Conservation (phyloP, 2,113 vertebrate genomes). For the Chaenogobius annularis region DNA sequence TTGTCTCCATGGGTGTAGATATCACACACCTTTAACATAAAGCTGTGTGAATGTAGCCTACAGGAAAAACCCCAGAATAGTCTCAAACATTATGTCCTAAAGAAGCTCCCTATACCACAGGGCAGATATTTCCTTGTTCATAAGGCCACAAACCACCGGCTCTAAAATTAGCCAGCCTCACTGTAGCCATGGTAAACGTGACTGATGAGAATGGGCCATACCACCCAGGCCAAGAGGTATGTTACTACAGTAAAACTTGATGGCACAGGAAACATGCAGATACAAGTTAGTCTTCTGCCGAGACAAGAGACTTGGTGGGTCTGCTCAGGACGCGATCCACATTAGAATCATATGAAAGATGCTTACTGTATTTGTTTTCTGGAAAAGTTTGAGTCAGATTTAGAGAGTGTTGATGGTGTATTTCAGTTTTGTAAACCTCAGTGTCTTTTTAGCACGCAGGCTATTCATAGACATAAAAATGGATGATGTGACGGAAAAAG, state of each 20-base stretch:
- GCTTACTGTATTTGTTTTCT: slow-evolving; percentile 61
- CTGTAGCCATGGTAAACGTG: slow-evolving; percentile 55
- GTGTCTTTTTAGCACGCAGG: slow-evolving; percentile 42
- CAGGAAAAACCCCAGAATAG: slow-evolving; percentile 71
- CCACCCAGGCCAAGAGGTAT: slow-evolving; percentile 40
- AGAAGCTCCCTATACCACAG: slow-evolving; percentile 68
- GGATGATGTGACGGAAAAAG: slow-evolving; percentile 47
- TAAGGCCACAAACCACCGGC: slow-evolving; percentile 65
- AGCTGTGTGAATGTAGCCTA: slow-evolving; percentile 60
- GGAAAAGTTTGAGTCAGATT: slow-evolving; percentile 51
- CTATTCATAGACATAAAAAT: slow-evolving; percentile 68
- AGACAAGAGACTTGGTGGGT: not conserved
- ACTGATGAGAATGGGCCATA: slow-evolving; percentile 61
- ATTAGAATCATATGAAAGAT: slow-evolving; percentile 30
- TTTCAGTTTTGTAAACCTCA: slow-evolving; percentile 71
- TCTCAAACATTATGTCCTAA: slow-evolving; percentile 65
- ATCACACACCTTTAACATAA: slow-evolving; percentile 20
- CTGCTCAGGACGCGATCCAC: slow-evolving; percentile 18
- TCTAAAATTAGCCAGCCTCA: slow-evolving; percentile 62
- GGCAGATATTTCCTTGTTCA: slow-evolving; percentile 74
- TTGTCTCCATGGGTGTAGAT: not conserved
- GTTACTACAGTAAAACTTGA: slow-evolving; percentile 45
- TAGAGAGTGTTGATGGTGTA: slow-evolving; percentile 72
- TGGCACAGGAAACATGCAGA: slow-evolving; percentile 33
- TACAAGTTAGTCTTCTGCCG: slow-evolving; percentile 12